Evolutionary conservation across 1,140 invertebrate genomes (phyloP).

Genomic region (Myzus persicae): DNA sequence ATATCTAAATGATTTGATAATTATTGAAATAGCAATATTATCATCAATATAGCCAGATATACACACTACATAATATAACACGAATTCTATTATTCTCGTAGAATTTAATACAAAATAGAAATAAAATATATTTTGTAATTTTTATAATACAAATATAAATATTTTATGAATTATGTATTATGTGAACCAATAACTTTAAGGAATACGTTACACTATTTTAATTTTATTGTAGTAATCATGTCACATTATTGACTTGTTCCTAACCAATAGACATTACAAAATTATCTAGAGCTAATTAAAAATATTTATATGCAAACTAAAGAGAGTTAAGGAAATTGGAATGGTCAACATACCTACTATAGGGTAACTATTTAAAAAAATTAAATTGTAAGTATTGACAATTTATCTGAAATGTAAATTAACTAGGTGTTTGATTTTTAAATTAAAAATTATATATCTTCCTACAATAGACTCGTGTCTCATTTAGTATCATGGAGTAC

Average conservation of each 20-base stretch:
- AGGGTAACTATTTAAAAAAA: not conserved
- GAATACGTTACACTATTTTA: not conserved
- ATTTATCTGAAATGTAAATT: constrained; percentile 1
- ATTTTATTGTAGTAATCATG: not conserved
- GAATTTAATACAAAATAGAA: not conserved
- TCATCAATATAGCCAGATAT: not conserved
- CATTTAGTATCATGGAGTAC: not conserved
- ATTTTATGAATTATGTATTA: not conserved
- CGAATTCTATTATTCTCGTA: not conserved
- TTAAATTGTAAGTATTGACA: not conserved
- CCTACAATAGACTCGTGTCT: not conserved
- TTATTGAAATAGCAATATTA: not conserved
- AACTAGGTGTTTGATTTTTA: not conserved
- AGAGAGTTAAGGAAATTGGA: not conserved
- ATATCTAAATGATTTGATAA: not conserved
- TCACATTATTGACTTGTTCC: not conserved
- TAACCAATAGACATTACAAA: not conserved
- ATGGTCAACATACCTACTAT: not conserved
- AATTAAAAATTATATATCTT: not conserved
- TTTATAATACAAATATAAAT: not conserved
- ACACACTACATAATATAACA: not conserved
- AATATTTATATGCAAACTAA: constrained; percentile 17
- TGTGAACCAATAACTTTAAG: not conserved
- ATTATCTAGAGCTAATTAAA: not conserved
- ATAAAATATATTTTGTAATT: not conserved